Base-by-base conservation (phyloP, 1,140 invertebrate species). In the Ips nitidus region DNA sequence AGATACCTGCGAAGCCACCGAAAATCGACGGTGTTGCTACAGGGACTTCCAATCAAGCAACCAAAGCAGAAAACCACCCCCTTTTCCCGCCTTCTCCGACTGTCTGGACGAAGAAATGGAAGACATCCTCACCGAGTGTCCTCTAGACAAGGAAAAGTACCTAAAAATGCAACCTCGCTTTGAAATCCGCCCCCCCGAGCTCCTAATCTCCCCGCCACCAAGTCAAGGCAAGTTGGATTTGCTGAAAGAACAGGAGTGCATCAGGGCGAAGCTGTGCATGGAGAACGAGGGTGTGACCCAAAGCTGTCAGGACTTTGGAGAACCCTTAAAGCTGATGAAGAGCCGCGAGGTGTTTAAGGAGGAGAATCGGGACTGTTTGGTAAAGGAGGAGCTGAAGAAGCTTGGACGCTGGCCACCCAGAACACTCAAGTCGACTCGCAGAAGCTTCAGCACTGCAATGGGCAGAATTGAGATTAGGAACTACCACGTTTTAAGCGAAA, bases 51-150 rank as follows among this genome's bases (percentile, higher is more conserved):
- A n/a, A 42, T 43, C 5, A 22, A 3, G 37, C 2, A 41, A 45
- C 8, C 8, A 3, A 7, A 22, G 3, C 7, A 61, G 66, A 36
- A 52, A 55, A 45, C 22, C 59, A 6, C 59, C 72, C 38, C 72
- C 72, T 6, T 73, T 66, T 59, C 69, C 64, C 2, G 63, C 72
- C 2, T 73, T 73, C 53, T 66, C 68, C 3, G 72, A 73, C 37
- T 71, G 68, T 4, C 38, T 73, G 37, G 62, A 70, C 47, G 68
- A 73, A 53, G 72, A 73, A 68, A 57, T 73, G 52, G 68, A 70
- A 39, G 69, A 70, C 22, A 67, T 66, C 36, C 47, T 73, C 2
- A 67, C 68, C 22, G 72, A 73, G 55, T 73, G 72, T 50, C 72
- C 72, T 2, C 36, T 70, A 22, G 66, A 70, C 41, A 62, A 57